A percentile compares a stretch with the other conserved stretches of the same genome.
Conservation (phyloP, 2,888 invertebrate species). For the Drosophila pegasa region DNA sequence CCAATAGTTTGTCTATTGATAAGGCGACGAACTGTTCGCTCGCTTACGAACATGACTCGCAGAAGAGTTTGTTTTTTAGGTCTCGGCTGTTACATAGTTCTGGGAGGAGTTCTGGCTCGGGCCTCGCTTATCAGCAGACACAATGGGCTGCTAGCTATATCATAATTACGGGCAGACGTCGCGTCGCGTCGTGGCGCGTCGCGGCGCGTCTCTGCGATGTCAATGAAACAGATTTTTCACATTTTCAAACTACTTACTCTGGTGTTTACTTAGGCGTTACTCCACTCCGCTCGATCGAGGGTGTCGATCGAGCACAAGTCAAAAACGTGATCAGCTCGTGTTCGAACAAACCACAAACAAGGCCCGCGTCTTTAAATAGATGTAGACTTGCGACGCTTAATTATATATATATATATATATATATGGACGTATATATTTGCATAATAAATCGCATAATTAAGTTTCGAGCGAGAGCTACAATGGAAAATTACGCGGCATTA, state of each 20-base stretch:
- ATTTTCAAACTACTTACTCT: constrained; percentile 24
- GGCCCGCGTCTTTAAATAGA: constrained; percentile 61
- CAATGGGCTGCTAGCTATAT: constrained; percentile 34
- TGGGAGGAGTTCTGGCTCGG: constrained; percentile 32
- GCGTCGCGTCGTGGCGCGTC: no score
- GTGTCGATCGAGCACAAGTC: constrained; percentile 45
- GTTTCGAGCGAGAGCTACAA: constrained; percentile 53
- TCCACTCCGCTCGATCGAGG: constrained; percentile 30
- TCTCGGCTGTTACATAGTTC: constrained; percentile 33
- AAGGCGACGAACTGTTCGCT: constrained; percentile 33
- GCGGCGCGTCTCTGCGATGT: constrained; percentile 51
- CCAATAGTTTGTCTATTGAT: constrained; percentile 42
- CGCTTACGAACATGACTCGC: constrained; percentile 12
- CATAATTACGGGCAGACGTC: constrained; percentile 56
- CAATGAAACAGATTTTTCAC: constrained; percentile 53
- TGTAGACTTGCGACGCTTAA: constrained; percentile 23
- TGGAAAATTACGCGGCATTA: constrained; percentile 72
- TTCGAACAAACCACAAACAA: constrained; percentile 50
- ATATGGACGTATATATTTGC: constrained; percentile 50
- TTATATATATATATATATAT: not conserved
- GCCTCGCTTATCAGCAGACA: constrained; percentile 47
- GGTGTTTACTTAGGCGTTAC: constrained; percentile 17
- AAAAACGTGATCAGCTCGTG: constrained; percentile 67
- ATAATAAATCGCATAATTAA: constrained; percentile 80
- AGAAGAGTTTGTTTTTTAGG: constrained; percentile 22